phyloP scores from a whole-genome alignment of 2,113 vertebrate genomes.

The Numenius arquata region DNA sequence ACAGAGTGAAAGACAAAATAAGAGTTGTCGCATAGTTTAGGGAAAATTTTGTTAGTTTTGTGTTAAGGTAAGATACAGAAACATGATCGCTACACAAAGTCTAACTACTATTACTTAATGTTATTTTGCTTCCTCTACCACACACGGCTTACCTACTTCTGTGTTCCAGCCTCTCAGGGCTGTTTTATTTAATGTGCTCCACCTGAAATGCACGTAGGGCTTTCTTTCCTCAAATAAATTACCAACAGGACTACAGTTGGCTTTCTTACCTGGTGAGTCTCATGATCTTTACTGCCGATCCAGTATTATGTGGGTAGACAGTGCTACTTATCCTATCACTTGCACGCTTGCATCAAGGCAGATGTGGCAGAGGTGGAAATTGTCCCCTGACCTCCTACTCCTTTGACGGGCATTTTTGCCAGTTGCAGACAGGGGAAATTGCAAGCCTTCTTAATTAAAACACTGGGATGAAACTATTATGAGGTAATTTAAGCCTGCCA shows the following conservation, averaged over 20 bases:
- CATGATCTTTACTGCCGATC: not conserved
- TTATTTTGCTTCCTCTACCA: not conserved
- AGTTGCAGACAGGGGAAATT: not conserved
- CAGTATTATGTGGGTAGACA: not conserved
- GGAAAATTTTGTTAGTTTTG: not conserved
- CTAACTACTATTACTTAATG: not conserved
- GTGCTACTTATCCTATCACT: not conserved
- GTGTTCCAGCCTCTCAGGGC: not conserved
- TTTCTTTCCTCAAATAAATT: not conserved
- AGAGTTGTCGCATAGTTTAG: not conserved
- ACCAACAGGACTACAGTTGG: rapidly evolving
- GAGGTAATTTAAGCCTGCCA: not conserved
- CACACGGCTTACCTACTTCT: not conserved
- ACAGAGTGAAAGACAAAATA: not conserved
- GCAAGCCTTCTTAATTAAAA: not conserved
- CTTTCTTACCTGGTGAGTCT: not conserved
- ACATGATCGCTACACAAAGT: not conserved
- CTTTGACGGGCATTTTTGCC: not conserved
- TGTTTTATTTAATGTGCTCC: not conserved
- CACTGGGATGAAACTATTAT: not conserved
- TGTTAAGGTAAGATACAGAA: not conserved
- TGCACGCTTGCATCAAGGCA: not conserved
- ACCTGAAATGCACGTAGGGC: not conserved
- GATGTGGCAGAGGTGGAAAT: not conserved
- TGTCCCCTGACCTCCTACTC: not conserved